Evolutionary conservation across 2,797 vertebrate genomes (phyloP), one percentile per base, ranked within the genome.

Genomic region (Myotis myotis): DNA sequence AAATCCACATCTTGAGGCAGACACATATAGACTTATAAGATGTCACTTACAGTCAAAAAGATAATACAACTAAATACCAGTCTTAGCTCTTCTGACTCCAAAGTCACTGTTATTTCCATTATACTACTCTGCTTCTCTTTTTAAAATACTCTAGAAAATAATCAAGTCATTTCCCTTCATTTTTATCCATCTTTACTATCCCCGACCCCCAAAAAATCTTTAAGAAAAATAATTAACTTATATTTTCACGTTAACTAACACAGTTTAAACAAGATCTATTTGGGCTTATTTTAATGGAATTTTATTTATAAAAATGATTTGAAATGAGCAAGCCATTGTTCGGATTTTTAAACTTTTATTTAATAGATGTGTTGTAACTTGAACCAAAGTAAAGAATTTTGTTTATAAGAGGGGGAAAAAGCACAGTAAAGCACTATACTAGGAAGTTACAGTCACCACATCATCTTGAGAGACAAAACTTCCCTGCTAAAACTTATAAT

Each of bases 271-370:
- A 76, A 4, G 10, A 62, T 76, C 47, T 33, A 60, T 15, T 57
- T 88, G 38, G 33, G 70, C 11, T 93, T 93, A 84, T 47, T 90
- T 79, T 66, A 89, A 51, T 36, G 1, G 36, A 82, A 76, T 87
- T 79, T 91, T 44, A 93, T 55, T 38, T 80, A 84, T 1, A 82
- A 89, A 87, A 87, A 72, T 72, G 7, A 96, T 74, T n/a, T 89
- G 51, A 89, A 94, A 53, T 89, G 79, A 93, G 41, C 38, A 70
- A 38, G 53, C 10, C 25, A 70, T 3, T 81, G 9, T 62, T 80
- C 25, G 80, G 30, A 86, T 33, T 49, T 80, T 70, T 81, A 23
- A 30, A 81, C 25, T 75, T 94, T 66, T 62, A 89, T 53, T 92
- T 89, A 89, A 94, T 41, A 92, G 13, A 89, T 85, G 25, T 86